These are phyloP conservation scores for Lytechinus variegatus DNA, from an alignment of 35 echinoderm and acorn worm genomes.

Conservation along the genomic window DNA sequence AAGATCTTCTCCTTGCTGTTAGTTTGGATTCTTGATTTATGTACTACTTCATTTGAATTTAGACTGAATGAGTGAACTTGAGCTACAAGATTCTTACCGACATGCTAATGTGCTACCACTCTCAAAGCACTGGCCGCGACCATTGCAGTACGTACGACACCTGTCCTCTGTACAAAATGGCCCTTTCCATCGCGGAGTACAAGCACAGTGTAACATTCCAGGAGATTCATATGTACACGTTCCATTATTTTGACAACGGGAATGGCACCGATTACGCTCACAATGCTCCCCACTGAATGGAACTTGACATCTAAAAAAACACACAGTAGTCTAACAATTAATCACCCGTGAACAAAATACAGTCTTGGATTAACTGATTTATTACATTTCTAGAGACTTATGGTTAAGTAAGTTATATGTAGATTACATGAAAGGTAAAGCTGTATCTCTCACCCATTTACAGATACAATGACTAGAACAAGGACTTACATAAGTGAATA, in stretches of 20 bases:
- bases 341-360: no score
- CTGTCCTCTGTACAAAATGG: background rate
- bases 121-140: constrained; percentile 12
- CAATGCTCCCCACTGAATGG: background rate
- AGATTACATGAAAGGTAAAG: no score
- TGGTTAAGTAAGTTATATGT: no score
- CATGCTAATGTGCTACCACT: background rate
- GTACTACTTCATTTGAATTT: no score
- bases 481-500: no score
- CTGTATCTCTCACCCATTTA: no score
- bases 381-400: no score
- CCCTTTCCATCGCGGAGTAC: constrained; percentile 35
- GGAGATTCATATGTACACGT: constrained; percentile 16
- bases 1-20: no score
- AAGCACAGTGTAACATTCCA: background rate
- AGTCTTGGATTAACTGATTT: no score
- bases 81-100: background rate
- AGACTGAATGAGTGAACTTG: no score
- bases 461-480: no score
- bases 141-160: constrained; percentile 21
- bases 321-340: background rate
- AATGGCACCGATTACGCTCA: constrained; percentile 19
- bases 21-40: no score
- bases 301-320: constrained; percentile 28
- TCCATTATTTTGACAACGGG: constrained; percentile 45